Conservation (phyloP, 2,797 vertebrate species). For the Xenops minutus region DNA sequence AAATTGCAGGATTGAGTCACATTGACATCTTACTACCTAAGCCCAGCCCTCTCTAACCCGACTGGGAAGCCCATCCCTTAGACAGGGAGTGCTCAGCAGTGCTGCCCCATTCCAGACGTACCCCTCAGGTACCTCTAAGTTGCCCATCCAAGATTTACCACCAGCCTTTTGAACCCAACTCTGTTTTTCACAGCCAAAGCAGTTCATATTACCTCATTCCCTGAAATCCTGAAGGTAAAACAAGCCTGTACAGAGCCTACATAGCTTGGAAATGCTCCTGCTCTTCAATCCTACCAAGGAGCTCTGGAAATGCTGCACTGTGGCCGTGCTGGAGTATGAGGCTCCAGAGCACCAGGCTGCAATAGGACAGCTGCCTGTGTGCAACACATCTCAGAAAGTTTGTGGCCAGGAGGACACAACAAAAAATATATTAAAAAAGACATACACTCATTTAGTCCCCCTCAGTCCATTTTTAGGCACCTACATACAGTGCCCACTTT, state of each 20-base stretch:
- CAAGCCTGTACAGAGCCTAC: not conserved
- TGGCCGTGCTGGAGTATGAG: not conserved
- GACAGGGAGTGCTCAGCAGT: not conserved
- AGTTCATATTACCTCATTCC: rapidly evolving
- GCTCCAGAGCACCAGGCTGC: not conserved
- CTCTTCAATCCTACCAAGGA: not conserved
- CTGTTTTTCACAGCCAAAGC: not conserved
- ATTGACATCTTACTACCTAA: not conserved
- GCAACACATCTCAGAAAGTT: not conserved
- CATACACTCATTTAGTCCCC: not conserved
- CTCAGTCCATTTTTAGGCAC: not conserved
- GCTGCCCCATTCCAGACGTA: not conserved
- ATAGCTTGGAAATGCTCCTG: not conserved
- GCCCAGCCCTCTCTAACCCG: not conserved
- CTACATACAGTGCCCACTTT: not conserved
- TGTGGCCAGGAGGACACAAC: not conserved
- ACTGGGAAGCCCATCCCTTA: not conserved
- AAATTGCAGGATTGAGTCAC: not conserved
- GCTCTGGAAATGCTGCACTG: not conserved
- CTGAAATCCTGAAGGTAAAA: not conserved
- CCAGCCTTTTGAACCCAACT: not conserved
- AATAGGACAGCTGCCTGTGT: not conserved
- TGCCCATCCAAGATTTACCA: not conserved
- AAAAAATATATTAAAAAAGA: not conserved
- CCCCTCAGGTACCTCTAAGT: not conserved